Evolutionary conservation across 2,797 vertebrate species (phyloP), one percentile per base, ranked within the genome.

Genomic region (Coregonus suidteri): DNA sequence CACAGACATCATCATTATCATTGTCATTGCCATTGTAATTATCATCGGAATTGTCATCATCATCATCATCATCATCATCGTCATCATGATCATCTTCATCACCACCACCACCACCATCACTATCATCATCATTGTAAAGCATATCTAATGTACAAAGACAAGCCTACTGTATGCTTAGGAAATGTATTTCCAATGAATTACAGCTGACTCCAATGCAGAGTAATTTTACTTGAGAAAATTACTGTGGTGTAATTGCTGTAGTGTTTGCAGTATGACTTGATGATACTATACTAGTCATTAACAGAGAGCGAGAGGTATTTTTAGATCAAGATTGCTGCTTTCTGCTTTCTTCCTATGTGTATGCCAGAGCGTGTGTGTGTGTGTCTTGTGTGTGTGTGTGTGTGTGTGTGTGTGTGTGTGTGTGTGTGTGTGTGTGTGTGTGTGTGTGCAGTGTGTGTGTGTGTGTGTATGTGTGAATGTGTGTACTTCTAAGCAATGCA

Each of bases 231-330:
- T 47, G 9, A 18, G 16, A 56, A 54, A 54, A 4, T 15, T 6
- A 6, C 16, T 16, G 1, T n/a, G 53, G 53, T n/a, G 31, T 87
- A 87, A 90, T 90, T 87, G 82, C 77, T 82, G 76, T 83, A 34
- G 80, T 78, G 88, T 86, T 71, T 86, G 83, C 77, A 83, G 84
- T 72, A 77, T 81, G 56, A 84, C 86, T 84, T 85, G 81, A 90
- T 83, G 6, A 73, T 52, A 53, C 62, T 90, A 75, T 76, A 75
- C 74, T 81, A 71, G 88, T 91, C 72, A 87, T 87, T n/a, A 56
- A 18, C 53, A 56, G 4, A 56, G 6, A n/a, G 16, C 53, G 5
- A 18, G 14, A 6, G 16, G 53, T 2, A 56, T 56, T 56, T 92
- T 88, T 80, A 89, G 83, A 87, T 81, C 71, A n/a, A 68, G 70